Base-by-base conservation (phyloP, 2,888 invertebrate genomes). In the Lampropteryx suffumata region DNA sequence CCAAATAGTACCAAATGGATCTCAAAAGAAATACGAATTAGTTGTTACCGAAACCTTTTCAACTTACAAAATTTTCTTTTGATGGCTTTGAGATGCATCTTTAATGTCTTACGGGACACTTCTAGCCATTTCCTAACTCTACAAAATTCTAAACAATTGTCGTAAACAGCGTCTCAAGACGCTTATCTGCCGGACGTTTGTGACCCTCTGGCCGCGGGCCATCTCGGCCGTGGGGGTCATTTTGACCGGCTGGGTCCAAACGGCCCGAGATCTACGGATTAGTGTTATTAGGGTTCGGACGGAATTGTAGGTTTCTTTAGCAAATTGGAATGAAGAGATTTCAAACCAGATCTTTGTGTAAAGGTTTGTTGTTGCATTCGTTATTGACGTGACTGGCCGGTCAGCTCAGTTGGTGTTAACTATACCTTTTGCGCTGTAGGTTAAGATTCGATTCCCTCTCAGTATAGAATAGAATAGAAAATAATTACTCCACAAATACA, bases 151-250 rank as follows among this genome's bases (percentile, higher is more conserved):
- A 54, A 42, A 52, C 53, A 45, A 57, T 47, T 26, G 13, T 54
- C 55, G 41, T 36, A 50, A 50, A 54, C 35, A 55, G 43, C 40
- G 49, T 55, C 48, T 55, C 48, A 45, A 53, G 60, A 55, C 55
- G 57, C 62, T 55, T 59, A 60, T 60, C 65, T 62, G 29, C 42
- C 33, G 56, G 52, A 45, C 56, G 40, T 45, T 43, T 28, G 50
- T 27, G 47, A 40, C 50, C 57, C 50, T 41, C 14, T 13, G 42
- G 35, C 13, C 27, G 36, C 40, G 42, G 48, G 52, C 34, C 40
- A 45, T 49, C 48, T 54, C 56, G 51, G 36, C 13, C 47, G 29
- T 7, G 26, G 17, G 41, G 33, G 33, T 30, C 50, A 24, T 34
- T 29, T 26, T 8, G 47, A 17, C 43, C 48, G 35, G 39, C 44